These are phyloP conservation scores for Poeciliopsis retropinna DNA, from an alignment of 2,113 vertebrate species.

Conservation along the genomic window DNA sequence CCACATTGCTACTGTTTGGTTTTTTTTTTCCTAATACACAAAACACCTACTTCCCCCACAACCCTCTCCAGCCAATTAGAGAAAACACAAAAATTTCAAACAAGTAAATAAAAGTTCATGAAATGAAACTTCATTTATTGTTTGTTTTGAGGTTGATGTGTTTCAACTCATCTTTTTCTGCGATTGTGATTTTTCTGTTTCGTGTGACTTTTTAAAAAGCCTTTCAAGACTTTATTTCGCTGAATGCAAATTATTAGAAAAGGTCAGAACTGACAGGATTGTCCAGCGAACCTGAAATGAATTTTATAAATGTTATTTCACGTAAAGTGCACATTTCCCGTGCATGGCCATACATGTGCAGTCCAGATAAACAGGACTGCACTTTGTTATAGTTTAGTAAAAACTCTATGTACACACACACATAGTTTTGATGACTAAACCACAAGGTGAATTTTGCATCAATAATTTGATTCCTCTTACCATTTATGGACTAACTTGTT, in stretches of 20 bases:
- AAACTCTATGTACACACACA: too few species aligned
- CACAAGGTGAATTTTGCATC: too few species aligned
- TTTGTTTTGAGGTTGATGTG: not conserved
- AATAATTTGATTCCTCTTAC: too few species aligned
- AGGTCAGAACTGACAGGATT: not conserved
- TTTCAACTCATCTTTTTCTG: not conserved
- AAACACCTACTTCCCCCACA: not conserved
- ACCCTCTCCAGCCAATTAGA: not conserved
- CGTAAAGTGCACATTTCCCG: too few species aligned
- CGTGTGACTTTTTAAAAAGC: not conserved
- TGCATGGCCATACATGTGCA: too few species aligned
- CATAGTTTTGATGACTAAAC: too few species aligned
- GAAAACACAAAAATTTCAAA: not conserved
- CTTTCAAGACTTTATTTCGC: not conserved
- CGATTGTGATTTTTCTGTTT: not conserved
- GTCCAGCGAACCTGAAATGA: not conserved
- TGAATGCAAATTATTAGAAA: not conserved
- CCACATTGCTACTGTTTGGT: conserved; percentile 29
- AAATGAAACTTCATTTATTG: not conserved
- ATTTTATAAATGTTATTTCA: not conserved
- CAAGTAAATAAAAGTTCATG: not conserved
- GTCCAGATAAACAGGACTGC: too few species aligned
- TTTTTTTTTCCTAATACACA: not conserved
- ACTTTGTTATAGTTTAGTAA: too few species aligned
- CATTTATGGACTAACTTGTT: too few species aligned